Evolutionary conservation across 2,797 vertebrate species (phyloP), one percentile per base, ranked within the genome.

Genomic region (Rhinogobio ventralis): DNA sequence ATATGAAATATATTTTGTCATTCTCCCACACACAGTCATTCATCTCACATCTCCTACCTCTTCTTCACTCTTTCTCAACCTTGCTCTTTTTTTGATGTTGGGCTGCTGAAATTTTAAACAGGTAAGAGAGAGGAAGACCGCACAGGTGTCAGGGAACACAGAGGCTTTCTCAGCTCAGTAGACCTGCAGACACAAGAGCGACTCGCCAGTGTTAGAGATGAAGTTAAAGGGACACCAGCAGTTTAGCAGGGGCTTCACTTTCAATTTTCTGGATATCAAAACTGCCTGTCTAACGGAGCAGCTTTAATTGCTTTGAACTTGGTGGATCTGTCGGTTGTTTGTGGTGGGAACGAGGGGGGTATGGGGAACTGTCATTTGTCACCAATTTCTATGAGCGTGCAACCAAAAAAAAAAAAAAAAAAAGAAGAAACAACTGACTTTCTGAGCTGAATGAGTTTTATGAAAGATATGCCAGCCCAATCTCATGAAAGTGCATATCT

Each of bases 231-330:
- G 77, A 67, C 49, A 13, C 53, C 77, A 20, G 81, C 82, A 86
- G 87, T 89, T 92, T 90, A 90, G 88, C 79, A 71, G 15, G 84
- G 78, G 84, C 87, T 89, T 91, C 88, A 86, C 75, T 89, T 90
- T 91, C 86, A 88, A 90, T 93, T 90, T 91, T 86, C 82, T 73
- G 79, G 53, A 78, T 88, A 88, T 85, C 89, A 85, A 87, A 82
- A 86, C 81, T 77, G 75, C 67, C 66, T 89, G 72, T 85, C 88
- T 86, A 85, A 80, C 73, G 72, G 86, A 66, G 55, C 83, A 86
- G 42, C 33, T 89, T 87, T 88, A 92, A 81, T 46, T 83, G 87
- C 75, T 72, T 87, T 87, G 90, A 91, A 71, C 75, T 36, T 14
- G 5, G 20, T 46, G 57, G 69, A 83, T 28, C 19, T 51, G 64